Conservation (phyloP, 37 sponge, comb jelly and placozoan species). For the Spongilla lacustris region DNA sequence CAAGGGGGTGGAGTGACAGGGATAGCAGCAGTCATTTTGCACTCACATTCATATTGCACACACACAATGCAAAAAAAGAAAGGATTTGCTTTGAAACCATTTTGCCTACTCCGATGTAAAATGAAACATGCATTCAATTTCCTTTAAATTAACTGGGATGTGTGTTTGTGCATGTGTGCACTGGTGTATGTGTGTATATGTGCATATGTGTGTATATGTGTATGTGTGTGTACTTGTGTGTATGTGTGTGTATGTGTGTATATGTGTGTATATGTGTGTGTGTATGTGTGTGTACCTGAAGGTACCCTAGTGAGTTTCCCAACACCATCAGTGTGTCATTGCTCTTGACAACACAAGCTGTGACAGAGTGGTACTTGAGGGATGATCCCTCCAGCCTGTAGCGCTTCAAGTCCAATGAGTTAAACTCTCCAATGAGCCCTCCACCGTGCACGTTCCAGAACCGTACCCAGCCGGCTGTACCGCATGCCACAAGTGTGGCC, state of each 20-base stretch:
- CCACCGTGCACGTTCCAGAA: conserved; percentile 83
- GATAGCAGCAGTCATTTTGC: no score
- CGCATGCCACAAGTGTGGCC: conserved; percentile 76
- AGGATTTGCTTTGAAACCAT: no score
- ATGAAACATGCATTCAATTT: no score
- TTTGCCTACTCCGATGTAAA: no score
- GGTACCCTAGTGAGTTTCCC: conserved; percentile 82
- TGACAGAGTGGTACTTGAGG: conserved; percentile 46
- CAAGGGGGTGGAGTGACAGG: no score
- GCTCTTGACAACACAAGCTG: conserved; percentile 33
- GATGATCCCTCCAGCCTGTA: not conserved
- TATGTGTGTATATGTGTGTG: not conserved
- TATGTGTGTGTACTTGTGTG: not conserved
- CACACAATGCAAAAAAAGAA: no score
- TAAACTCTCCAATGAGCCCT: conserved; percentile 56
- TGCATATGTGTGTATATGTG: not conserved
- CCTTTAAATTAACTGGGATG: no score
- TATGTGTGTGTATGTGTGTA: not conserved
- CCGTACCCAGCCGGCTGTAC: conserved; percentile 77
- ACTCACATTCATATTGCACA: no score
- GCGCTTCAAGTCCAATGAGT: conserved; percentile 7
- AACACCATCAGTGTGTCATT: conserved; percentile 50
- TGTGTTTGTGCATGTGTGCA: not conserved
- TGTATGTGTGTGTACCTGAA: conserved; percentile 51
- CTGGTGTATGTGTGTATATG: not conserved